Evolutionary conservation across 2,797 vertebrate genomes (phyloP), one percentile per base, ranked within the genome.

Genomic region (Sebastes minor): DNA sequence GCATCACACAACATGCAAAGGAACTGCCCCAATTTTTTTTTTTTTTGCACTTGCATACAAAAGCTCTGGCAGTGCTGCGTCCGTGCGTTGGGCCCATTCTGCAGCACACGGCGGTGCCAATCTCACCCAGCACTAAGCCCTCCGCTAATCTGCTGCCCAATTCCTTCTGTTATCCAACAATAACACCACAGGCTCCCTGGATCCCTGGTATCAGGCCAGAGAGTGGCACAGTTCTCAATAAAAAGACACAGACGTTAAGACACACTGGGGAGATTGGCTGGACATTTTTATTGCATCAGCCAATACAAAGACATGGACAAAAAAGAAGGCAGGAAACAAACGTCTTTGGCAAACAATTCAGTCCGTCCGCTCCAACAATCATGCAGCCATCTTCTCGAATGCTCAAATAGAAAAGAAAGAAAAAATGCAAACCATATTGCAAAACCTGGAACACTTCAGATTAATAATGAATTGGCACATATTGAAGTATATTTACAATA

Each of bases 221-320:
- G 59, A 87, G 81, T 75, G 68, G 74, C 83, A 72, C 38, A 22
- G 67, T 23, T 71, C 78, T 80, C 84, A 81, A 78, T 84, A 80
- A 82, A 38, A 86, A 86, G 76, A 88, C 82, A 90, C 88, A 92
- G 90, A 94, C 86, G 91, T 91, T 88, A 72, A 71, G 56, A 88
- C 85, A 87, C 88, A 76, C 63, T 66, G 77, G 64, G 64, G 82
- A 82, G 32, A 76, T 61, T 81, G 86, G 88, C 80, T 70, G 83
- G 85, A 92, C 76, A 65, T 80, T 84, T 94, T 94, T 93, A 94
- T 93, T 94, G 85, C 89, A 88, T 89, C 86, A 91, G 88, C 81
- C 90, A 84, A 86, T 88, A 95, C 81, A 93, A 94, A 92, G 88
- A 91, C 85, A 86, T 91, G 67, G 76, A 57, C 68, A 76, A 71